These are phyloP conservation scores for Oscheius sp. DNA, from an alignment of 2,888 invertebrate genomes.

Conservation along the genomic window DNA sequence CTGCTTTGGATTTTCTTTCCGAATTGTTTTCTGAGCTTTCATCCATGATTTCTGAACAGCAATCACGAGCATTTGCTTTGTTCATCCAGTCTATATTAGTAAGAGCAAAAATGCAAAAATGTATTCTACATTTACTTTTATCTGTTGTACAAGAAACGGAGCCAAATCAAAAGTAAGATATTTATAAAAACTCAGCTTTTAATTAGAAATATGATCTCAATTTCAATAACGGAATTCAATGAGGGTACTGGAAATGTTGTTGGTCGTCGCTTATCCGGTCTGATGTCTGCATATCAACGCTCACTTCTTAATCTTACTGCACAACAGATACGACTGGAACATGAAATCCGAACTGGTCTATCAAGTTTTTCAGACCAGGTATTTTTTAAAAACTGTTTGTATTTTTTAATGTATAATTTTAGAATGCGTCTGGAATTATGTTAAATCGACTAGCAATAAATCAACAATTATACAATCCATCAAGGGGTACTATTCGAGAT, in stretches of 20 bases:
- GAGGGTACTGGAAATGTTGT: constrained; percentile 48
- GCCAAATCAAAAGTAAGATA: neutral
- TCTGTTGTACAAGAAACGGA: constrained; percentile 74
- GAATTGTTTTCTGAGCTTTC: constrained; percentile 62
- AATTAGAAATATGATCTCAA: constrained; percentile 56
- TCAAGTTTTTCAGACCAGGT: constrained; percentile 48
- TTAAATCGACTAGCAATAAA: constrained; percentile 67
- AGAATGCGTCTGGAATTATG: constrained; percentile 39
- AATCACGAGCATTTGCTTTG: constrained; percentile 76
- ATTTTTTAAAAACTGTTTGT: neutral
- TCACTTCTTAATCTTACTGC: constrained; percentile 65
- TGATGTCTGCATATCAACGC: constrained; percentile 62
- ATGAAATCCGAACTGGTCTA: constrained; percentile 61
- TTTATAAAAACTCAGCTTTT: neutral
- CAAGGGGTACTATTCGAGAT: constrained; percentile 60
- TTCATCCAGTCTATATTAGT: constrained; percentile 63
- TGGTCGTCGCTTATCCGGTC: constrained; percentile 48
- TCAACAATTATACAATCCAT: constrained; percentile 46
- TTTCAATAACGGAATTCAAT: constrained; percentile 68
- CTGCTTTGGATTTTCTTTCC: constrained; percentile 65
- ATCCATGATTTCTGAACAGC: constrained; percentile 59
- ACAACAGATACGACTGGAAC: constrained; percentile 65
- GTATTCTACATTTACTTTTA: constrained; percentile 82
- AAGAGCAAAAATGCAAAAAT: constrained; percentile 81
- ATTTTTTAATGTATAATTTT: neutral